A percentile compares a stretch with the other conserved stretches of the same genome.
Conservation (phyloP, 2,113 vertebrate species). For the Apteryx owenii region DNA sequence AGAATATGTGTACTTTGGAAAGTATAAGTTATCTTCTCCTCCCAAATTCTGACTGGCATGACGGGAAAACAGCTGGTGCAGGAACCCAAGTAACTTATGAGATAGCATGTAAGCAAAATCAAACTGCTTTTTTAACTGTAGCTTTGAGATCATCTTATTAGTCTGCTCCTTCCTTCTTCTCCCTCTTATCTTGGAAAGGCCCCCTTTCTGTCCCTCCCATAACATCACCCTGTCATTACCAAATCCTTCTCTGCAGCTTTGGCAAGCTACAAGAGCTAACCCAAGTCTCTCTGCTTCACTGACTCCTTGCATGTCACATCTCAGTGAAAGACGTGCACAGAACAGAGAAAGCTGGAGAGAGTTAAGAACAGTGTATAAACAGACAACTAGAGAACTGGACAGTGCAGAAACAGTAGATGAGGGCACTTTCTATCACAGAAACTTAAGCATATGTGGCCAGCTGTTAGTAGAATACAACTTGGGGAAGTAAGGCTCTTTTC, state of each 20-base stretch:
- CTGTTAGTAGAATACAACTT: background rate
- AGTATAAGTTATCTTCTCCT: background rate
- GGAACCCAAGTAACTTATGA: background rate
- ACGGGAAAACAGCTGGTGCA: background rate
- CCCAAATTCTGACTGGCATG: background rate
- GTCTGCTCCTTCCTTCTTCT: background rate
- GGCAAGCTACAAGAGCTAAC: background rate
- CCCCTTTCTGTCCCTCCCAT: background rate
- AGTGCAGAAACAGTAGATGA: background rate
- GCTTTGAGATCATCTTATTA: background rate
- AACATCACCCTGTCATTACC: background rate
- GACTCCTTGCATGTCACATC: background rate
- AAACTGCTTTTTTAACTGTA: background rate
- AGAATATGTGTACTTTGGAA: background rate
- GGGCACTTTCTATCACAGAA: background rate
- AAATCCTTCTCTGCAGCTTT: background rate
- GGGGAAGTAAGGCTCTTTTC: background rate
- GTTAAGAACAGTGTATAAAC: background rate
- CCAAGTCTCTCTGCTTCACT: fast-evolving
- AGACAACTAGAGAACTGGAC: background rate
- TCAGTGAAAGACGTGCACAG: fast-evolving
- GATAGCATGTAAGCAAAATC: background rate
- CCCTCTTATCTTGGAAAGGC: background rate
- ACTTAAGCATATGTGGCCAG: background rate
- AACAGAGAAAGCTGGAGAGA: fast-evolving